These are phyloP conservation scores for Drosophila sordidapex DNA, from an alignment of 2,888 invertebrate genomes.

Conservation along the genomic window DNA sequence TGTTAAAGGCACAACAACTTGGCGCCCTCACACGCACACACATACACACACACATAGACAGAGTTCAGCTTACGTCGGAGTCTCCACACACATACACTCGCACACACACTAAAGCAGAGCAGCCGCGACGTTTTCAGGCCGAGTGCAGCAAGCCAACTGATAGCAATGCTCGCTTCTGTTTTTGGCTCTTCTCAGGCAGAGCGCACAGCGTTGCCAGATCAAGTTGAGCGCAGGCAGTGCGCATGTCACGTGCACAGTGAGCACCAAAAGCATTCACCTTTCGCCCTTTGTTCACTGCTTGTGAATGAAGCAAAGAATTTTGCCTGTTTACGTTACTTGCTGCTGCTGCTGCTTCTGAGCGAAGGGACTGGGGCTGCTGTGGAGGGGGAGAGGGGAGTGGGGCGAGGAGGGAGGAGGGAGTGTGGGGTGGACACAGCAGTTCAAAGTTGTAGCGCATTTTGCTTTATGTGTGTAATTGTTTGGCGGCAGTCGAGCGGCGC, in stretches of 20 bases:
- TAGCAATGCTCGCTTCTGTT: slow-evolving; percentile 40
- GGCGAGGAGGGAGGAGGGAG: too few species aligned
- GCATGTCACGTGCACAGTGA: slow-evolving; percentile 57
- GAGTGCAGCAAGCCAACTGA: slow-evolving; percentile 71
- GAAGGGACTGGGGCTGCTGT: neutral
- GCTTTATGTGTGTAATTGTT: slow-evolving; percentile 75
- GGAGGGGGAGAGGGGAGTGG: neutral
- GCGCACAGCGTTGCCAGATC: slow-evolving; percentile 59
- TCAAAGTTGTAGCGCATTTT: slow-evolving; percentile 73
- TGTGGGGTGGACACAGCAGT: slow-evolving; percentile 39
- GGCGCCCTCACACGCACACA: slow-evolving; percentile 58
- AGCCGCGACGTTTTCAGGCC: slow-evolving; percentile 60
- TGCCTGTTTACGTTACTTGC: slow-evolving; percentile 46
- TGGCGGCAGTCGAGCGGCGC: slow-evolving; percentile 57
- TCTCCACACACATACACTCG: slow-evolving; percentile 16
- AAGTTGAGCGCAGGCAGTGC: slow-evolving; percentile 15
- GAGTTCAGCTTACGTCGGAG: slow-evolving; percentile 17
- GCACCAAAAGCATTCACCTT: slow-evolving; percentile 43
- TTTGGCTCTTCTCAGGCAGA: neutral
- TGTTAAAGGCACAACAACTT: slow-evolving; percentile 67
- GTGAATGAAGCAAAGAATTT: slow-evolving; percentile 63
- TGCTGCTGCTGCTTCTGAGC: slow-evolving; percentile 38
- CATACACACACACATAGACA: neutral
- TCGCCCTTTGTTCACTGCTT: slow-evolving; percentile 25
- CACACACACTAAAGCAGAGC: slow-evolving; percentile 30